Percentiles rank a stretch among this genome's conserved stretches.
phyloP scores from a whole-genome alignment of 2,113 vertebrate species.

The Baryphthengus martii region DNA sequence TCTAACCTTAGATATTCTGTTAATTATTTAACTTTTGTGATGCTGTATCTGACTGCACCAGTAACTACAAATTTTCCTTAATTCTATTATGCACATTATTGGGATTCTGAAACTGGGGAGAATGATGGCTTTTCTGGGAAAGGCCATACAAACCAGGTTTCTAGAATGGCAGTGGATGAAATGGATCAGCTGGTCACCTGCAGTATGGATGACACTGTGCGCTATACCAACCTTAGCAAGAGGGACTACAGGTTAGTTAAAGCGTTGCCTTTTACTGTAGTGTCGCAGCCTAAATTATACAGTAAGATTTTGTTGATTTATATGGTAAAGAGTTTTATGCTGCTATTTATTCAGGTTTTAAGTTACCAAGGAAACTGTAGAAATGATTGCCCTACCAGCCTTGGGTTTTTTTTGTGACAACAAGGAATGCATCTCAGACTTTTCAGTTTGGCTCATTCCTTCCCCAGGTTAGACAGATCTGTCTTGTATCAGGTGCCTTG shows the following conservation, averaged over 20 bases:
- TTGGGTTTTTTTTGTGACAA: neutral
- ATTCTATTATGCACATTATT: conserved; percentile 83
- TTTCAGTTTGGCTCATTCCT: neutral
- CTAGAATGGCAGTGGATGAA: conserved; percentile 81
- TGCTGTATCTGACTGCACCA: neutral
- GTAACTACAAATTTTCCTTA: conserved; percentile 69
- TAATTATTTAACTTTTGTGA: neutral
- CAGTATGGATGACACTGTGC: conserved; percentile 96
- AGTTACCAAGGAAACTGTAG: conserved; percentile 30
- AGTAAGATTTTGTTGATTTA: neutral
- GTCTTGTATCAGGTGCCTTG: neutral
- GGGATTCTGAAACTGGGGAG: conserved; percentile 90
- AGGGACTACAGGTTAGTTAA: conserved; percentile 87
- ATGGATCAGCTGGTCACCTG: conserved; percentile 84
- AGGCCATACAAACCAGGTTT: conserved; percentile 93
- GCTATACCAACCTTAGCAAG: conserved; percentile 81
- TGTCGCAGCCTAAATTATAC: neutral
- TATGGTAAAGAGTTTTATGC: neutral
- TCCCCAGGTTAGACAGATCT: neutral
- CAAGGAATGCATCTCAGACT: neutral
- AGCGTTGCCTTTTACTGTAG: neutral
- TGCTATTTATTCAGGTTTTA: neutral
- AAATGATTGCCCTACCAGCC: neutral
- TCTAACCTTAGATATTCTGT: neutral
- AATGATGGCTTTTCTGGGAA: conserved; percentile 88